Evolutionary conservation across 2,113 vertebrate species (phyloP).

Genomic region (Apistogramma diplotaenia): DNA sequence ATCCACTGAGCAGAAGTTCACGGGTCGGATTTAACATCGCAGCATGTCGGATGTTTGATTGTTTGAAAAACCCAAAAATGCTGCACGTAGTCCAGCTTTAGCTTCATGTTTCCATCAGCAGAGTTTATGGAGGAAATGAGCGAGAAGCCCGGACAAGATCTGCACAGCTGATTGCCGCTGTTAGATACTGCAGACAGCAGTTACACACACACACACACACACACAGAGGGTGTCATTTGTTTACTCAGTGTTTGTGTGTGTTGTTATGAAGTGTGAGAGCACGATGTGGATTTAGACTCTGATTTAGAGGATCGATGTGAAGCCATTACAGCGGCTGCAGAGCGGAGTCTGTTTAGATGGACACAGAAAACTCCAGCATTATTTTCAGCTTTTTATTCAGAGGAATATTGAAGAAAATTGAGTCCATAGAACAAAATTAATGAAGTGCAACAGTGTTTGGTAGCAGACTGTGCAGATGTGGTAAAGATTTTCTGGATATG

Average conservation of each 20-base stretch:
- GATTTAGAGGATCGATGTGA: slow-evolving; percentile 26
- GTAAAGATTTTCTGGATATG: not conserved
- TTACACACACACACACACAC: slow-evolving; percentile 21
- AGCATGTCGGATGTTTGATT: not conserved
- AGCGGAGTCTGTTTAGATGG: not conserved
- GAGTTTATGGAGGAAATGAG: slow-evolving; percentile 12
- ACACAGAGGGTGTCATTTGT: slow-evolving; percentile 11
- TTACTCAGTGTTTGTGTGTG: slow-evolving; percentile 28
- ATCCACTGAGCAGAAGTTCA: not conserved
- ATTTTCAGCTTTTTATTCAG: not conserved
- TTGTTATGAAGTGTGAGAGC: slow-evolving; percentile 36
- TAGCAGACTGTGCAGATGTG: not conserved
- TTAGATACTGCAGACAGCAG: slow-evolving; percentile 59
- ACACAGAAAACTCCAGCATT: not conserved
- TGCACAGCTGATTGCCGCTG: slow-evolving; percentile 56
- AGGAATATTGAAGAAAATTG: not conserved
- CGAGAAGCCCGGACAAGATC: slow-evolving; percentile 32
- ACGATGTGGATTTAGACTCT: slow-evolving; percentile 30
- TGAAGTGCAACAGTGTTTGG: not conserved
- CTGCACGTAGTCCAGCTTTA: not conserved
- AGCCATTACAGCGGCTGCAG: slow-evolving; percentile 2
- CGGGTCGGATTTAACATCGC: not conserved
- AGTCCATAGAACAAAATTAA: not conserved
- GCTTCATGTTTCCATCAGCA: not conserved
- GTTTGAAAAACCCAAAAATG: no score